phyloP scores from a whole-genome alignment of 2,888 invertebrate genomes.

The Epistrophe grossulariae region DNA sequence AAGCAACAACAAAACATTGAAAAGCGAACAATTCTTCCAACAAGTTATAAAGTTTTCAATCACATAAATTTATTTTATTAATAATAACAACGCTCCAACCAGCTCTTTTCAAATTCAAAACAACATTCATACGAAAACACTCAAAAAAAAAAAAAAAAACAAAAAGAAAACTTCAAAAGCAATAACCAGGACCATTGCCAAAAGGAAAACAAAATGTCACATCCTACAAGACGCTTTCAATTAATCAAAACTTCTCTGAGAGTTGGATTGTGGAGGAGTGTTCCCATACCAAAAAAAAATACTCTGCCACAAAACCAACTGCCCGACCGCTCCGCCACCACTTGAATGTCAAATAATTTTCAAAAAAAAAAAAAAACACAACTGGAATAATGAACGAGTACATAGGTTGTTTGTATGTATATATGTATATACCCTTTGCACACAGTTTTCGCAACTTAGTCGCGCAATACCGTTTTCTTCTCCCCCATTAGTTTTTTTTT shows the following conservation, averaged over 20 bases:
- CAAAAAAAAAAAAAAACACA: slow-evolving; percentile 46
- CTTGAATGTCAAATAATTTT: slow-evolving; percentile 69
- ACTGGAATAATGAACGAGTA: slow-evolving; percentile 54
- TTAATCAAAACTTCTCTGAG: slow-evolving; percentile 64
- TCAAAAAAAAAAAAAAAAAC: background rate
- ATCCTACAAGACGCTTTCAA: slow-evolving; percentile 69
- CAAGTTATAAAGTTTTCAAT: slow-evolving; percentile 14
- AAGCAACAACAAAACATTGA: background rate
- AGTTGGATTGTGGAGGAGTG: background rate
- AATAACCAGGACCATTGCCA: slow-evolving; percentile 21
- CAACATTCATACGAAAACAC: slow-evolving; percentile 15
- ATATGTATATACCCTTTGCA: background rate
- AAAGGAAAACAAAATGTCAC: slow-evolving; percentile 62
- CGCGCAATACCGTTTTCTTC: slow-evolving; percentile 32
- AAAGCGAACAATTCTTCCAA: slow-evolving; percentile 12
- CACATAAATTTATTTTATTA: slow-evolving; percentile 35
- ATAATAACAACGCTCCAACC: slow-evolving; percentile 1
- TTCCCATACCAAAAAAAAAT: slow-evolving; percentile 10
- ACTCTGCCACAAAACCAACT: slow-evolving; percentile 18
- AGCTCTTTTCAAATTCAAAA: slow-evolving; percentile 23
- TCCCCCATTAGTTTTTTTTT: too few relatives aligned
- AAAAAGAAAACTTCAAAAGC: background rate
- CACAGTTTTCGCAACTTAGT: slow-evolving; percentile 21
- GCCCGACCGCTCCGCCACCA: slow-evolving; percentile 29
- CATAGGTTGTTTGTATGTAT: background rate